Percentiles rank a stretch among this genome's conserved stretches.
Conservation (phyloP, 2,113 vertebrate genomes). For the Pontoporia blainvillei region DNA sequence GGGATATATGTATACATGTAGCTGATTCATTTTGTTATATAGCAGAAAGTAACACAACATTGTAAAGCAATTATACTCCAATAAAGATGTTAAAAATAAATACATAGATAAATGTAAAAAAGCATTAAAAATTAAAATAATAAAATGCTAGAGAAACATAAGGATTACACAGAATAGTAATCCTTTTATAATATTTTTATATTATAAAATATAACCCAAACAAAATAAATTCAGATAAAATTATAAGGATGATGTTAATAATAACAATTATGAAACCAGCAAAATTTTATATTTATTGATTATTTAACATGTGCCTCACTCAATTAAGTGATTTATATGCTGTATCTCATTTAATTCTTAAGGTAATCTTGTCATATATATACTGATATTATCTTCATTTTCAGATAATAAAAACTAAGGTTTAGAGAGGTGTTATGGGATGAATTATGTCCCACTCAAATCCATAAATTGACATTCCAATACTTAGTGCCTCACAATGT, state of each 20-base stretch:
- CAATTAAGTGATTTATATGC: background rate
- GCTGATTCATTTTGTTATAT: no score
- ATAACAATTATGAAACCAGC: background rate
- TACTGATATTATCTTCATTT: background rate
- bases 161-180: background rate
- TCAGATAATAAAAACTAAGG: background rate
- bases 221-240: background rate
- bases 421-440: background rate
- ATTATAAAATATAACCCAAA: background rate
- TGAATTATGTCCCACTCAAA: background rate
- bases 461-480: background rate
- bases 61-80: no score
- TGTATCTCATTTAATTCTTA: background rate
- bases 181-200: background rate
- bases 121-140: no score
- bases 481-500: background rate
- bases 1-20: no score
- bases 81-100: no score
- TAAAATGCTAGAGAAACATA: background rate
- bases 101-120: no score
- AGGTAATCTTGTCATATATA: background rate
- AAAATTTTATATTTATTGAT: background rate
- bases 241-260: background rate
- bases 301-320: background rate
- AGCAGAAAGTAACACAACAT: no score